Evolutionary conservation across 2,888 invertebrate genomes (phyloP).

Genomic region (Lithophane socia): DNA sequence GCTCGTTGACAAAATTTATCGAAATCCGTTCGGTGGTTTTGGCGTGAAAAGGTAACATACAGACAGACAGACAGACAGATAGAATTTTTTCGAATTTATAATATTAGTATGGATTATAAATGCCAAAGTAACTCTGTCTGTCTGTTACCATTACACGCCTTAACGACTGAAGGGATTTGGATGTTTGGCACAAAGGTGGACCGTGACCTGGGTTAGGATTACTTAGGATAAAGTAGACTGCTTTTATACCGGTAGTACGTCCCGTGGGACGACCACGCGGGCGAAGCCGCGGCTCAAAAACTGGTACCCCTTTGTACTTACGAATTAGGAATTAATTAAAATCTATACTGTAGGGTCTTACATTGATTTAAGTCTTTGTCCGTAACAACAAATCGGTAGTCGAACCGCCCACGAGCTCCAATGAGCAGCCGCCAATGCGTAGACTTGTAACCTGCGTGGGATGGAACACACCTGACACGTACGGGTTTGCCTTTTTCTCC

Average conservation of each 20-base stretch:
- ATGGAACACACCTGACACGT: constrained; percentile 3
- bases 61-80: too few species aligned
- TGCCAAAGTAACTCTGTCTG: not conserved
- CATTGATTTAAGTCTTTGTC: not conserved
- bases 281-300: too few species aligned
- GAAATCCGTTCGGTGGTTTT: too few species aligned
- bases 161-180: not conserved
- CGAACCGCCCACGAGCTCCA: constrained; percentile 1
- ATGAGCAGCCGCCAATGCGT: not conserved
- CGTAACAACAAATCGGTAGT: constrained; percentile 11
- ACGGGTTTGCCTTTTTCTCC: not conserved
- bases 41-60: too few species aligned
- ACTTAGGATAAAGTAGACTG: not conserved
- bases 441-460: constrained; percentile 31
- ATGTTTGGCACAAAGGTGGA: not conserved
- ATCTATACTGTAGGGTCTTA: not conserved
- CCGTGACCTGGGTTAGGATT: not conserved
- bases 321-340: not conserved
- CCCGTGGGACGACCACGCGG: too few species aligned
- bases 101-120: not conserved
- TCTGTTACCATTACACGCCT: not conserved
- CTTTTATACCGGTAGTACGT: not conserved
- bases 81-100: too few species aligned
- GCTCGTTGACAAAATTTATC: too few species aligned
- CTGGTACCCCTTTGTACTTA: too few species aligned